Conservation (phyloP, 2,113 vertebrate species). For the Phylloscopus whistleri region DNA sequence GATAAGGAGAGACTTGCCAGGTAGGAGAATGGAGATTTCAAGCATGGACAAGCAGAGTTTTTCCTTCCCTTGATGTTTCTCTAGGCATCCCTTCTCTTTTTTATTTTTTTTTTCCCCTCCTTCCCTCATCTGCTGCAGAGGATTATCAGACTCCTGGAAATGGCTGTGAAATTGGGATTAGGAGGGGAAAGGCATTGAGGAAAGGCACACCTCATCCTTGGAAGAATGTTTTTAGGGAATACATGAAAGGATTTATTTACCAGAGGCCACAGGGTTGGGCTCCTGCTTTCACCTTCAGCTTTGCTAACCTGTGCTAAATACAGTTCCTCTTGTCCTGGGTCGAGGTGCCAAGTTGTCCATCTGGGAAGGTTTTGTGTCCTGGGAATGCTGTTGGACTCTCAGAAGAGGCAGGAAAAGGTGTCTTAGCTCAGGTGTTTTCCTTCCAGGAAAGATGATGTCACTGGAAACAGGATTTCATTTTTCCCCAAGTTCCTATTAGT, state of each 20-base stretch:
- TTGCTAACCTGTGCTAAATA: background rate
- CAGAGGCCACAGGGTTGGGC: background rate
- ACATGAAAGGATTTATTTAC: background rate
- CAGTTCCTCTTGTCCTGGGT: background rate
- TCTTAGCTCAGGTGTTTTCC: background rate
- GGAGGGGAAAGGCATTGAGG: background rate
- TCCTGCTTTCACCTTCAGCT: background rate
- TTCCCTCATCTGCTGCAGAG: constrained; percentile 44
- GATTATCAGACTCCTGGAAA: constrained; percentile 23
- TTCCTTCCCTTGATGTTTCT: constrained; percentile 29
- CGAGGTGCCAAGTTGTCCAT: background rate
- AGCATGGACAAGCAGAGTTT: constrained; percentile 71
- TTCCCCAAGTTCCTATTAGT: fast-evolving
- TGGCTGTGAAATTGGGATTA: background rate
- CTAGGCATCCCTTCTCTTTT: constrained; percentile 27
- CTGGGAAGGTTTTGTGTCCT: background rate
- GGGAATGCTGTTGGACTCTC: background rate
- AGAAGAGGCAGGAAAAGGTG: background rate
- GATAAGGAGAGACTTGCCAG: constrained; percentile 93
- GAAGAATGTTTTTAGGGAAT: background rate
- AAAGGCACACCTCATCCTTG: background rate
- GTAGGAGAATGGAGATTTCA: constrained; percentile 76
- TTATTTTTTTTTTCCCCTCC: background rate
- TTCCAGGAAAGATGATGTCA: background rate
- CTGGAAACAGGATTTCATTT: background rate